Base-by-base conservation (phyloP, 2,113 vertebrate species). In the Sigmodon hispidus region DNA sequence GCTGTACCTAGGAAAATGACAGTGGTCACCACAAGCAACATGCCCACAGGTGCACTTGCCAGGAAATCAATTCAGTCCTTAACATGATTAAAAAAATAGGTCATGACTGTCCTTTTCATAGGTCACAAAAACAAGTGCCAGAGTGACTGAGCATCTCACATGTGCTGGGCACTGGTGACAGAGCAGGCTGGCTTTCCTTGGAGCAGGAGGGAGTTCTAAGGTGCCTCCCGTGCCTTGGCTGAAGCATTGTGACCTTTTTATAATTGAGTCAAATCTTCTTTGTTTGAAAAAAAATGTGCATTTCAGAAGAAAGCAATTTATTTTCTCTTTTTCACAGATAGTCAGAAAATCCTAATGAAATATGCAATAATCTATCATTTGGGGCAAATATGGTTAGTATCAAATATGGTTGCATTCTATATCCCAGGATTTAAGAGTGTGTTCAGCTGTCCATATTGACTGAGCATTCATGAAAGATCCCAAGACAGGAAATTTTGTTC, bases 351-450 rank as follows among this genome's bases (percentile, higher is more conserved):
- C 29, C 7, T 2, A 4, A 48, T 7, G 13, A 55, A 0, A 0
- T 6, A 31, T 26, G 12, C 31, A 26, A 1, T 1, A 65, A 48
- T 48, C 83, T 48, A 2, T 10, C 48, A 0, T n/a, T 1, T 4
- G 86, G 50, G 8, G 0, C 1, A 21, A 55, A 29, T 2, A 1
- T 0, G 48, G 91, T 12, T 26, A 2, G 22, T 0, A 1, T 21
- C 1, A 12, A 0, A 24, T 3, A n/a, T n/a, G n/a, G n/a, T n/a
- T n/a, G 26, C 0, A 0, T 21, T 2, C 3, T 0, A 7, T 5
- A 15, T 13, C 50, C 52, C 34, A 1, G n/a, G 31, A 69, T 36
- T 36, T 7, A 19, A 52, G 29, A 24, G 36, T 21, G 1, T 0
- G 7, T 3, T 2, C 26, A n/a, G 4, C 24, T 16, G 15, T 4